Evolutionary conservation across 2,113 vertebrate species (phyloP), one percentile per base, ranked within the genome.

Genomic region (Taurulus bubalis): DNA sequence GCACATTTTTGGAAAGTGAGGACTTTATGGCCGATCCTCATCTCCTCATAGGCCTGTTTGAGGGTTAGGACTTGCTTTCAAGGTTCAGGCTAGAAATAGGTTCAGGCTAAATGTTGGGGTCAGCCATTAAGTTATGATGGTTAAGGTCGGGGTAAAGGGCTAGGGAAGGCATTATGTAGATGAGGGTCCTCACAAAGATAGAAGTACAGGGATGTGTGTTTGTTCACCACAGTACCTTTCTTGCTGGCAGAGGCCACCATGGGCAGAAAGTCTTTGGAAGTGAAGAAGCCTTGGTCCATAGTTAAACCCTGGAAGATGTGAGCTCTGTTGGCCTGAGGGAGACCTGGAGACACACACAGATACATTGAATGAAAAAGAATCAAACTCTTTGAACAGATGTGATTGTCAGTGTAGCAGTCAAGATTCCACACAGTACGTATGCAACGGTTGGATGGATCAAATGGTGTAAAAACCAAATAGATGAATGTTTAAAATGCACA

Each of bases 251-350:
- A 94, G 55, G 97, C 96, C 79, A 98, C 96, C 80, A 97, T 91
- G 34, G 97, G 96, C 74, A 98, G 87, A 70, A 99, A 98, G 85
- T 98, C 96, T 93, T 99, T 98, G 42, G 96, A 98, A 15, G 96
- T 97, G 79, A 96, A 99, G 91, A 98, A 97, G 14, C 97, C 97
- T 79, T 97, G 96, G 71, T 96, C 94, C 71, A 87, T 89, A 14
- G 85, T 96, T 80, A 98, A 87, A 80, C 91, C 96, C 82, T 96
- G 77, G 84, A 98, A 98, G 79, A 98, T 94, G 36, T 64, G 34
- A 74, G 96, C 95, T 93, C 92, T 95, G 67, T 97, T 97, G 65
- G 97, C 96, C 81, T 98, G 96, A 26, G 97, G 98, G 49, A 99
- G 95, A 94, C 97, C 97, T 99, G 58, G 0, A 80, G 15, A 34